phyloP scores from a whole-genome alignment of 2,888 invertebrate species.

The Polydrusus cervinus region DNA sequence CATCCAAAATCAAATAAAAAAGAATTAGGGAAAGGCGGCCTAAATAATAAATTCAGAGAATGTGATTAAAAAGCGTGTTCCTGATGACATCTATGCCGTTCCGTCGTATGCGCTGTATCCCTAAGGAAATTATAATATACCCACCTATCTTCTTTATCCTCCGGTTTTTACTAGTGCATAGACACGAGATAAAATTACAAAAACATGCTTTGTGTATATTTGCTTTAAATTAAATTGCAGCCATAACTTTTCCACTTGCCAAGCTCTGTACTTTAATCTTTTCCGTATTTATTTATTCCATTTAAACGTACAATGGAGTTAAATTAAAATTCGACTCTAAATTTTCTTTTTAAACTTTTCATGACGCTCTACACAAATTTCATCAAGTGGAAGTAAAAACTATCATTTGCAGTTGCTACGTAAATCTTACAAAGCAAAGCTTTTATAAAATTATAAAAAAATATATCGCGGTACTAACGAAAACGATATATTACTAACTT shows the following conservation, averaged over 20 bases:
- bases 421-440: too few species aligned
- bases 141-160: slow-evolving; percentile 62
- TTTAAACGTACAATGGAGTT: slow-evolving; percentile 26
- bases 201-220: slow-evolving; percentile 66
- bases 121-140: slow-evolving; percentile 71
- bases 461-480: too few species aligned
- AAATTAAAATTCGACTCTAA: slow-evolving; percentile 36
- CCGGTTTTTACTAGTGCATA: slow-evolving; percentile 60
- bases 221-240: slow-evolving; percentile 67
- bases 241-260: slow-evolving; percentile 60
- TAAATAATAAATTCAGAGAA: slow-evolving; percentile 65
- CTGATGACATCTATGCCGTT: slow-evolving; percentile 64
- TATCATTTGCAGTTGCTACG: too few species aligned
- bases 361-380: slow-evolving; percentile 11
- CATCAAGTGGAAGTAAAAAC: neutral
- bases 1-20: slow-evolving; percentile 63
- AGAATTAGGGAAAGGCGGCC: slow-evolving; percentile 62
- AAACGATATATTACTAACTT: too few species aligned
- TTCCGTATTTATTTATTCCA: slow-evolving; percentile 50
- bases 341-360: slow-evolving; percentile 24
- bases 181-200: slow-evolving; percentile 66
- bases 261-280: slow-evolving; percentile 54
- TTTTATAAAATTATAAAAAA: too few species aligned
- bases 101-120: slow-evolving; percentile 64
- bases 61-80: slow-evolving; percentile 65